Conservation (phyloP, 2,888 invertebrate species). For the Dryococelus australis region DNA sequence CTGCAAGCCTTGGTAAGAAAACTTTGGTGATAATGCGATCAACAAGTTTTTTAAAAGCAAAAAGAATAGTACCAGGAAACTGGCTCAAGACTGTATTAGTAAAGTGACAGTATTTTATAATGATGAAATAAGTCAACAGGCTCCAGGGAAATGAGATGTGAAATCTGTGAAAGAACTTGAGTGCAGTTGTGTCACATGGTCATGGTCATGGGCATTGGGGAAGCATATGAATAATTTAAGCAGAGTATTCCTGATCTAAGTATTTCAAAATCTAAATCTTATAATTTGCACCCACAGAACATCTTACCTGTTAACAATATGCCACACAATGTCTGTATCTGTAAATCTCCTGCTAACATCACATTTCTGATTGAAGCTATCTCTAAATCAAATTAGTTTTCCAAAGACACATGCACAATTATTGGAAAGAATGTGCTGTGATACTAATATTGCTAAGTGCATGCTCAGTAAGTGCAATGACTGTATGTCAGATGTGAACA, state of each 20-base stretch:
- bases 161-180: background rate
- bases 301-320: no score
- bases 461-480: background rate
- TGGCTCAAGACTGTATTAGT: background rate
- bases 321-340: no score
- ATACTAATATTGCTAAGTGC: background rate
- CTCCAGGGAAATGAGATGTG: background rate
- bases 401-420: background rate
- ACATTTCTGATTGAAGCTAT: background rate
- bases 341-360: no score
- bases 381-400: background rate
- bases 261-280: slow-evolving; percentile 6
- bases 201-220: slow-evolving; percentile 18
- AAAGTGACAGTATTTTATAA: background rate
- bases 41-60: background rate
- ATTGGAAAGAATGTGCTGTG: background rate
- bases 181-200: background rate
- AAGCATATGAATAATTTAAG: background rate
- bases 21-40: background rate
- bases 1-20: background rate
- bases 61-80: background rate
- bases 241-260: background rate
- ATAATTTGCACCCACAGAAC: background rate
- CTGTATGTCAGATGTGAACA: background rate
- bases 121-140: background rate